A percentile compares a stretch with the other conserved stretches of the same genome.
These are phyloP conservation scores for Hipparchia sbordonii DNA, from an alignment of 2,888 invertebrate species.

Conservation along the genomic window DNA sequence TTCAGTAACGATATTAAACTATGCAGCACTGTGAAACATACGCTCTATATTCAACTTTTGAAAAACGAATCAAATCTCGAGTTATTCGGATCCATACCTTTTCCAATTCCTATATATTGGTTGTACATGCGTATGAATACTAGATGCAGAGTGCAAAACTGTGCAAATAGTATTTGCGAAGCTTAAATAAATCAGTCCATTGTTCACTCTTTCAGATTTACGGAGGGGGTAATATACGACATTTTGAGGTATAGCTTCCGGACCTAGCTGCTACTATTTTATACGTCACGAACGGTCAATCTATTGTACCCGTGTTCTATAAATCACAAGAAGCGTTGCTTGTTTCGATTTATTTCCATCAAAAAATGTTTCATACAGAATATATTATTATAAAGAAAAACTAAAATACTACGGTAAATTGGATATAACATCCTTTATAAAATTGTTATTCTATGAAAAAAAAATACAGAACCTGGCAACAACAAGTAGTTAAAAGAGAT, in stretches of 20 bases:
- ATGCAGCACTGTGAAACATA: neutral
- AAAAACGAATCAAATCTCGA: neutral
- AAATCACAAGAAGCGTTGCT: constrained; percentile 5
- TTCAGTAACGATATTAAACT: neutral
- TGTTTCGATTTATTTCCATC: neutral
- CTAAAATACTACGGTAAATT: neutral
- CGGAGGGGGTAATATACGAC: constrained; percentile 24
- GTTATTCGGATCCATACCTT: constrained; percentile 44
- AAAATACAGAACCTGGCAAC: too few species aligned
- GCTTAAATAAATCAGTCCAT: constrained; percentile 53
- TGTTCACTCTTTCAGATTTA: constrained; percentile 38
- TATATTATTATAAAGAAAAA: too few species aligned
- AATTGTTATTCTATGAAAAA: too few species aligned
- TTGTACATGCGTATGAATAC: constrained; percentile 49
- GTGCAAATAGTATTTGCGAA: constrained; percentile 52
- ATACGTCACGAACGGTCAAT: constrained; percentile 9
- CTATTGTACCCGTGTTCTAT: constrained; percentile 1
- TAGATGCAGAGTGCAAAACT: constrained; percentile 50
- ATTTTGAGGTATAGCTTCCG: constrained; percentile 14
- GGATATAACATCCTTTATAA: too few species aligned
- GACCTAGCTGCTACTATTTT: neutral
- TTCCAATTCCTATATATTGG: constrained; percentile 40
- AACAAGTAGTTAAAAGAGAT: too few species aligned
- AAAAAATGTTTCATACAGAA: neutral
- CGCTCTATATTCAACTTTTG: neutral